phyloP scores from a whole-genome alignment of 1,140 invertebrate species.

The Bombus difficillimus region DNA sequence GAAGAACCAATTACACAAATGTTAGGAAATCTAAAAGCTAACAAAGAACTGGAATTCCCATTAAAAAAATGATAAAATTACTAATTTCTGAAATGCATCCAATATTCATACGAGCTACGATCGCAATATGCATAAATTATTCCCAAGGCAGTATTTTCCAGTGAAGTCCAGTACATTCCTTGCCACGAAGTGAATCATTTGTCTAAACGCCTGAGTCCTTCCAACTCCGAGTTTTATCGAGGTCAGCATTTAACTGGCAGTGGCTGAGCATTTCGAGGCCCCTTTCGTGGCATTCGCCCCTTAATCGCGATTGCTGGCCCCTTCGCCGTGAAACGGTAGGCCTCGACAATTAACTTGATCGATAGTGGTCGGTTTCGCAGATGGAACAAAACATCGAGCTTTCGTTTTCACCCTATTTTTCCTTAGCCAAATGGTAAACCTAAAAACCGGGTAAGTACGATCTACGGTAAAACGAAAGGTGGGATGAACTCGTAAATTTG shows the following conservation, averaged over 20 bases:
- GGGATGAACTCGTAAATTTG: neutral
- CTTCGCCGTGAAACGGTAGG: neutral
- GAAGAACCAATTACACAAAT: no score
- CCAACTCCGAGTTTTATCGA: slow-evolving; percentile 15
- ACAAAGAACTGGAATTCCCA: no score
- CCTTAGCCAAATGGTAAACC: neutral
- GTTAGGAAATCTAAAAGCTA: no score
- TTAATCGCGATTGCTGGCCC: slow-evolving; percentile 21
- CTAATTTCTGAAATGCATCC: neutral
- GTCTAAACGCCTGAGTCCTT: neutral
- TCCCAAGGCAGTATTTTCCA: no score
- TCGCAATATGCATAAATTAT: neutral
- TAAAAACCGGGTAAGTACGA: neutral
- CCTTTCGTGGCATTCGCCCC: neutral
- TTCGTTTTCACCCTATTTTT: neutral
- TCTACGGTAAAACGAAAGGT: neutral
- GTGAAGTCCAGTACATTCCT: no score
- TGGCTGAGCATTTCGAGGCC: neutral
- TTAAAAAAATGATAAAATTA: no score
- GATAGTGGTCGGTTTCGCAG: slow-evolving; percentile 3
- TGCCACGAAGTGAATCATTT: neutral
- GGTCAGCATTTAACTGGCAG: slow-evolving; percentile 20
- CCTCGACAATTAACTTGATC: slow-evolving; percentile 41
- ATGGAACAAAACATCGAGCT: slow-evolving; percentile 3
- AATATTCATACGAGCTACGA: neutral